These are phyloP conservation scores for Etheostoma spectabile DNA, from an alignment of 2,113 vertebrate species.

Conservation along the genomic window DNA sequence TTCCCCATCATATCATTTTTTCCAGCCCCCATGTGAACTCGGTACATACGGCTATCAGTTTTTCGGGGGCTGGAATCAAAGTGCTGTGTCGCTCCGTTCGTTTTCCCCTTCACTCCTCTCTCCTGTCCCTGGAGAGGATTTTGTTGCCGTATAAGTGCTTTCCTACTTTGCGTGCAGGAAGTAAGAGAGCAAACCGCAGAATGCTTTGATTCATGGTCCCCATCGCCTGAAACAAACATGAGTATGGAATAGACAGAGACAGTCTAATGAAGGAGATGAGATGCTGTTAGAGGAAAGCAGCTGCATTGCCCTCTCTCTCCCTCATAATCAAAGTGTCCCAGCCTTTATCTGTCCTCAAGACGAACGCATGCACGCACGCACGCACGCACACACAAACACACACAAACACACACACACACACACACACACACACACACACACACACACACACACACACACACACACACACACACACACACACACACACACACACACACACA, in stretches of 20 bases:
- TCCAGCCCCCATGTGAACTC: slow-evolving; percentile 34
- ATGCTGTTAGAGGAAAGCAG: slow-evolving; percentile 30
- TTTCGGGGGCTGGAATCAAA: slow-evolving; percentile 59
- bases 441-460: slow-evolving; percentile 10
- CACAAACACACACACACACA: slow-evolving; percentile 13
- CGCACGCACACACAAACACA: neutral
- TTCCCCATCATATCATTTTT: slow-evolving; percentile 38
- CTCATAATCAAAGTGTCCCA: slow-evolving; percentile 44
- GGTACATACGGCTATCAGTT: slow-evolving; percentile 56
- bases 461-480: slow-evolving; percentile 9
- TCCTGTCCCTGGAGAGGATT: slow-evolving; percentile 71
- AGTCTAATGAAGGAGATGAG: slow-evolving; percentile 52
- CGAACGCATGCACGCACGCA: slow-evolving; percentile 5
- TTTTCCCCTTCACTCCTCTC: slow-evolving; percentile 45
- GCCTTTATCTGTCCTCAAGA: slow-evolving; percentile 33
- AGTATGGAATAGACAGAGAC: slow-evolving; percentile 33
- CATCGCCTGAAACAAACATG: slow-evolving; percentile 59
- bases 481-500: slow-evolving; percentile 11
- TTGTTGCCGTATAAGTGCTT: slow-evolving; percentile 77
- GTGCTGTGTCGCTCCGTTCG: slow-evolving; percentile 59
- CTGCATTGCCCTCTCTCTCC: slow-evolving; percentile 25
- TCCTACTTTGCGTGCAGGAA: slow-evolving; percentile 57
- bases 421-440: neutral
- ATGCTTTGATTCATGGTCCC: slow-evolving; percentile 66
- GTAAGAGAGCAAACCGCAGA: slow-evolving; percentile 64